Percentiles rank a stretch among this genome's conserved stretches.
These are phyloP conservation scores for Pangasius djambal DNA, from an alignment of 2,797 vertebrate species.

Conservation along the genomic window DNA sequence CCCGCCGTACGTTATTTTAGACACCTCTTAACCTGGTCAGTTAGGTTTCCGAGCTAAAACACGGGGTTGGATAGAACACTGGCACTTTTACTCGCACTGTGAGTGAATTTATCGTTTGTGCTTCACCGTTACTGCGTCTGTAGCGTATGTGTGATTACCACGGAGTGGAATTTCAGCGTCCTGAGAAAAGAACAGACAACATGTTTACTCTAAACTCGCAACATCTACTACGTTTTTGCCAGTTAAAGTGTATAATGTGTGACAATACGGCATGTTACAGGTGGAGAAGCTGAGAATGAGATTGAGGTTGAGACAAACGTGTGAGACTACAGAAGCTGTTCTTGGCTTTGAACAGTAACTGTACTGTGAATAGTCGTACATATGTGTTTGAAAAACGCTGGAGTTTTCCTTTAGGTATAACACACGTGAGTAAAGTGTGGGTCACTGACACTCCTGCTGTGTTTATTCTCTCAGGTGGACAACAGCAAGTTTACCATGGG, in stretches of 20 bases:
- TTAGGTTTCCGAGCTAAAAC: not conserved
- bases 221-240: no score
- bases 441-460: not conserved
- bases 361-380: no score
- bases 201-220: not conserved
- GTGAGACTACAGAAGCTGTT: no score
- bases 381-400: not conserved
- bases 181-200: not conserved
- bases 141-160: not conserved
- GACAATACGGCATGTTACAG: not conserved
- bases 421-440: not conserved
- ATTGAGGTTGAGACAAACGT: no score
- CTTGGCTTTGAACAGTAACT: no score
- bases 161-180: not conserved
- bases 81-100: not conserved
- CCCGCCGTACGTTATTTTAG: not conserved
- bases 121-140: not conserved
- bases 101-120: not conserved
- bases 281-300: no score
- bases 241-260: not conserved
- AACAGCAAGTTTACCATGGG: slow-evolving; percentile 90
- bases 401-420: not conserved
- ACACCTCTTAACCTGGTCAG: not conserved
- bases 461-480: slow-evolving; percentile 80
- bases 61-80: not conserved